phyloP scores from a whole-genome alignment of 92 coral and sea anemone species.

The Diadumene lineata region DNA sequence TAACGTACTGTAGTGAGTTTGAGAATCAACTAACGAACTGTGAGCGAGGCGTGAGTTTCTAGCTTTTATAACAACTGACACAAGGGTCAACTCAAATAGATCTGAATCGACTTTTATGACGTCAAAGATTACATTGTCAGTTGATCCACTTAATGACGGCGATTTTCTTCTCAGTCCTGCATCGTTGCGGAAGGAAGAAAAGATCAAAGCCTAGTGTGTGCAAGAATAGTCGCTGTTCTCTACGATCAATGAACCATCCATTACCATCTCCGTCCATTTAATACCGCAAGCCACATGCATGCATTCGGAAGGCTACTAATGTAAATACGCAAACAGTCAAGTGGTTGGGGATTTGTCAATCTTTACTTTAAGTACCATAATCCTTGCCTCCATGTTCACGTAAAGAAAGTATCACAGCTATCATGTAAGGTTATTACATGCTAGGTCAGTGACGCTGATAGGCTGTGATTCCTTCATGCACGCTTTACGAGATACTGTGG shows the following conservation, averaged over 20 bases:
- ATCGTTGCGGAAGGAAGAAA: not conserved
- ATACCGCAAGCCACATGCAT: too few species aligned
- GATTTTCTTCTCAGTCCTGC: not conserved
- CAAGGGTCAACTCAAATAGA: constrained; percentile 13
- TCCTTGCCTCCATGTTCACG: too few species aligned
- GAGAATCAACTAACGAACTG: constrained; percentile 1
- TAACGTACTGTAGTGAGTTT: not conserved
- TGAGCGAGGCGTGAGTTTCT: constrained; percentile 5
- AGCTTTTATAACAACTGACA: constrained; percentile 2
- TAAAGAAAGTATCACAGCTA: too few species aligned
- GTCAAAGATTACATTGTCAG: constrained; percentile 11
- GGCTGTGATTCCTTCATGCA: too few species aligned
- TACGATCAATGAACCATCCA: not conserved
- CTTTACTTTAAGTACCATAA: too few species aligned
- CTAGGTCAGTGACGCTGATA: too few species aligned
- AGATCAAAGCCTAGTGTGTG: not conserved
- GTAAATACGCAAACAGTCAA: too few species aligned
- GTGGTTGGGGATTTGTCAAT: too few species aligned
- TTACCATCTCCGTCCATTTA: not conserved
- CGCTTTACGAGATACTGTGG: too few species aligned
- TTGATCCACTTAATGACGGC: not conserved
- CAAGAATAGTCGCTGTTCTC: not conserved
- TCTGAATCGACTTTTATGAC: constrained; percentile 21
- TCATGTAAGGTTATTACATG: too few species aligned
- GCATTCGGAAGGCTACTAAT: too few species aligned